Evolutionary conservation across 2,113 vertebrate genomes (phyloP), one percentile per base, ranked within the genome.

Genomic region (Muscicapa adusta): DNA sequence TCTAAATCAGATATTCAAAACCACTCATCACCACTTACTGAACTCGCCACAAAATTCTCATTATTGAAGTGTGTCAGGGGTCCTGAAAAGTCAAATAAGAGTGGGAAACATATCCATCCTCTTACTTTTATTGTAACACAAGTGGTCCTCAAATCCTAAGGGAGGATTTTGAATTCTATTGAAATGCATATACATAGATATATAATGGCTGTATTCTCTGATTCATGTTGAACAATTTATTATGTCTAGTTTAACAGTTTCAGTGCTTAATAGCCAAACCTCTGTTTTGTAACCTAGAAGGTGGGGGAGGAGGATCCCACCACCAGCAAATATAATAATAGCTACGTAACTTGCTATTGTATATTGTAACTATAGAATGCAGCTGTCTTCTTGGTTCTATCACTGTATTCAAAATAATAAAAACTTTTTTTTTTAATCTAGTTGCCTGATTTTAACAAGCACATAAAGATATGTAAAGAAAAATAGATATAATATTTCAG

Each of bases 291-390:
- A 85, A 82, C 24, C 36, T 40, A 75, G 85, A 58, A 50, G 1
- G 23, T 1, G 4, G 1, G 2, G 6, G 6, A 16, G 4, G 8
- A 8, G 2, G 8, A 85, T 38, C 53, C 10, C 20, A 54, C 42
- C 58, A 76, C 4, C 61, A 29, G 23, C 42, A 91, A 91, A 62
- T 31, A 11, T 5, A 82, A 38, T 6, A 62, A 51, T 2, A 48
- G 25, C 42, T 48, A 62, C 13, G 24, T 28, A 68, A 53, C 11
- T 40, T 47, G 14, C 19, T 53, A 22, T 61, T 48, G 29, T 42
- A 75, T 34, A 11, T n/a, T n/a, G n/a, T 34, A 68, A 68, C 70
- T 54, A 15, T 6, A 31, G 38, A 68, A 68, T 38, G 28, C 10
- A 73, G 10, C 45, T 76, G 14, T 83, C 31, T 65, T 91, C 12